Percentiles rank a stretch among this genome's conserved stretches.
Conservation (phyloP, 2,113 vertebrate species). For the Varanus komodoensis region DNA sequence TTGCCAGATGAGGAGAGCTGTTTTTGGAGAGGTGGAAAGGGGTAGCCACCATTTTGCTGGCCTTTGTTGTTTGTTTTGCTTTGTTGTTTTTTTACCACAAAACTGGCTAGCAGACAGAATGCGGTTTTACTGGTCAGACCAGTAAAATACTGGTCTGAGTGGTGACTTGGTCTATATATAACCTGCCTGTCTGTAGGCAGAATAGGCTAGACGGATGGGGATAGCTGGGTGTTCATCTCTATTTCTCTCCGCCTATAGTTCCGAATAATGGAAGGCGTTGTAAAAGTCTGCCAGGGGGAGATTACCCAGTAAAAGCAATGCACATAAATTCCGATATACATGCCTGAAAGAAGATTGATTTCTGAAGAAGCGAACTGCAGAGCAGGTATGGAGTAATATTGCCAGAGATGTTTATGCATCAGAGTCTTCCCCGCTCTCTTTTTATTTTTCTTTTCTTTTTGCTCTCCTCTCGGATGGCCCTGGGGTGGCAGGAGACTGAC, state of each 20-base stretch:
- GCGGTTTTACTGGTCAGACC: background rate
- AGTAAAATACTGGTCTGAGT: background rate
- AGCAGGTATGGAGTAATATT: slow-evolving; percentile 19
- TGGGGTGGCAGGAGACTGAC: background rate
- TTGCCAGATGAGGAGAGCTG: background rate
- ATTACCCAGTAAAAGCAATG: slow-evolving; percentile 40
- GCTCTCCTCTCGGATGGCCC: background rate
- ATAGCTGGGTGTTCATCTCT: background rate
- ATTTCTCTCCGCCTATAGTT: background rate
- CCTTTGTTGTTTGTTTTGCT: background rate
- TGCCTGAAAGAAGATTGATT: slow-evolving; percentile 16
- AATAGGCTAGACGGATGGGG: background rate
- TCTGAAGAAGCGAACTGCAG: background rate
- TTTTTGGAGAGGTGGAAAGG: background rate
- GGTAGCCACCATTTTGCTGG: background rate
- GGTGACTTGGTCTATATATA: background rate
- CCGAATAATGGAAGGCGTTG: slow-evolving; percentile 20
- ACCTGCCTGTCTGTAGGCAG: background rate
- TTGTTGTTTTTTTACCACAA: background rate
- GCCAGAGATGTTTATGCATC: slow-evolving; percentile 37
- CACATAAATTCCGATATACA: background rate
- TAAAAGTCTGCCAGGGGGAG: slow-evolving; percentile 32
- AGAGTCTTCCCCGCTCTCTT: background rate
- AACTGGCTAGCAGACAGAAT: background rate
- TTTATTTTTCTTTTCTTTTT: background rate